Base-by-base conservation (phyloP, 2,797 vertebrate genomes). In the Xiphophorus birchmanni region DNA sequence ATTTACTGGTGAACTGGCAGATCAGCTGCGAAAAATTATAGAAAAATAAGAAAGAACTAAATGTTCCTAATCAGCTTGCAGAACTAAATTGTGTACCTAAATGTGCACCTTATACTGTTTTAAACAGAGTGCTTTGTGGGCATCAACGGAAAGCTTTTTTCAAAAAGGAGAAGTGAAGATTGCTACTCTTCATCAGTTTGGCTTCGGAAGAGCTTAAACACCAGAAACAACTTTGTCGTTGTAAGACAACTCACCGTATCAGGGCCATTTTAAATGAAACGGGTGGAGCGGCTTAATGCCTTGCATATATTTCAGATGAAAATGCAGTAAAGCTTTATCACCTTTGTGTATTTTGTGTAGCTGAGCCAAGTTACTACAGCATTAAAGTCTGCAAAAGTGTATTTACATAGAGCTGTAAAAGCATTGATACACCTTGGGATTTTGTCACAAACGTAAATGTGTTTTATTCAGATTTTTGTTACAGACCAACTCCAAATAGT, bases 181-280 rank as follows among this genome's bases (percentile, higher is more conserved):
- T 37, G 15, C 87, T 84, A 75, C 52, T 92, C 87, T 85, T 92
- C 88, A 93, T 93, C 82, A 89, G 87, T 91, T 93, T 86, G 73
- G 92, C 93, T 90, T 88, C 87, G 85, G 73, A 73, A 82, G 75
- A 88, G 78, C 84, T 81, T 26, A 84, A 91, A 85, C 82, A 78
- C 73, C 74, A 77, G 78, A 83, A 77, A 71, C 69, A 74, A 73
- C 82, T 80, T 35, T 50, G 37, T 40, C 65, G 5, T 71, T 71
- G 23, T 29, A 15, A 26, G 67, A 45, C 40, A 44, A 12, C 40
- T 45, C 23, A 15, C 40, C 44, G 10, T 44, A 71, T 71, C 67
- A 44, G 26, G 42, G 69, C 26, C 42, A 71, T 15, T 71, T 71
- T 42, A 45, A 71, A 71, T 45, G n/a, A 71, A 71, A 71, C 10